Evolutionary conservation across 2,888 invertebrate genomes (phyloP).

Genomic region (Drosophila flavopinicola): DNA sequence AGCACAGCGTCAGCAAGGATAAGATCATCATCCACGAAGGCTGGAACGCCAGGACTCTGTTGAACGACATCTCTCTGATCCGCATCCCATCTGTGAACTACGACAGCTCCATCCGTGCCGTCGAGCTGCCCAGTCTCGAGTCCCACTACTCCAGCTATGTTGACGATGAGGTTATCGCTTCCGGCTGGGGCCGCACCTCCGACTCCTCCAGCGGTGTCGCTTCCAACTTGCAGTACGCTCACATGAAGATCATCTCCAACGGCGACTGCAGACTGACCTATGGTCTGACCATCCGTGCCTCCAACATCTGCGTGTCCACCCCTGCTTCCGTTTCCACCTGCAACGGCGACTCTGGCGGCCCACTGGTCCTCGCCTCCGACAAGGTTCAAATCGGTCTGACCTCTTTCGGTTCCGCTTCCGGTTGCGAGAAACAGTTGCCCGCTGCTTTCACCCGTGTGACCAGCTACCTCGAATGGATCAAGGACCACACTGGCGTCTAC

Average conservation of each 20-base stretch:
- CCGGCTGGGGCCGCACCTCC: slow-evolving; percentile 80
- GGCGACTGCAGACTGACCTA: slow-evolving; percentile 55
- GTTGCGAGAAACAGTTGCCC: slow-evolving; percentile 69
- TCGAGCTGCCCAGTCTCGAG: slow-evolving; percentile 55
- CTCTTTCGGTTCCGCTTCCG: slow-evolving; percentile 70
- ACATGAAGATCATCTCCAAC: slow-evolving; percentile 65
- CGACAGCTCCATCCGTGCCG: slow-evolving; percentile 53
- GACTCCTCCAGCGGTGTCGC: slow-evolving; percentile 59
- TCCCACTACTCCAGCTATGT: slow-evolving; percentile 57
- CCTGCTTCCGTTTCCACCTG: slow-evolving; percentile 59
- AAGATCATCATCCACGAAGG: slow-evolving; percentile 55
- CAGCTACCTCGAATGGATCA: slow-evolving; percentile 74
- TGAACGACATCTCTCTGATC: slow-evolving; percentile 74
- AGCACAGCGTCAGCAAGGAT: slow-evolving; percentile 45
- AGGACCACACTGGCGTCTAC: slow-evolving; percentile 51
- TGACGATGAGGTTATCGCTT: slow-evolving; percentile 63
- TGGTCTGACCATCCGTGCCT: slow-evolving; percentile 34
- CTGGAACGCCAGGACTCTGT: slow-evolving; percentile 60
- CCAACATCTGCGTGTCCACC: slow-evolving; percentile 70
- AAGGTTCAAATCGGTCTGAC: slow-evolving; percentile 67
- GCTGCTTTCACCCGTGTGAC: slow-evolving; percentile 74
- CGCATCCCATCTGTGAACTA: slow-evolving; percentile 57
- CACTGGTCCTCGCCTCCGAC: slow-evolving; percentile 52
- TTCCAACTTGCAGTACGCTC: slow-evolving; percentile 58
- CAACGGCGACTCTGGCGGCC: slow-evolving; percentile 77